Base-by-base conservation (phyloP, 2,888 invertebrate species). In the Ischnura elegans region DNA sequence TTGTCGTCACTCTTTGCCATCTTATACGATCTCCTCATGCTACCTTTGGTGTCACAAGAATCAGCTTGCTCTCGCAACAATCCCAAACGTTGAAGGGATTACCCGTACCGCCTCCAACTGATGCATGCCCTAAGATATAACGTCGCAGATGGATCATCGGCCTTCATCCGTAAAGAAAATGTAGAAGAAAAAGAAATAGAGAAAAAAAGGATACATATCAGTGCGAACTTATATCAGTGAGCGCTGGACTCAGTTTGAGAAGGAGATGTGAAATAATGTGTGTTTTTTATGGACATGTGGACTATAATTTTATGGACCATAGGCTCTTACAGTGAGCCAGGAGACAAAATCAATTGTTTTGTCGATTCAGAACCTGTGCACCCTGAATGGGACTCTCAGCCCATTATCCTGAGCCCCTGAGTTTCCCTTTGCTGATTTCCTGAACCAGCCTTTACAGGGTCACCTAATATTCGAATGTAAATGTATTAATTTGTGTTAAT, bases 211-310 rank as follows among this genome's bases (percentile, higher is more conserved):
- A 76, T 76, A 6, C 76, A 29, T 29, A 8, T 25, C 36, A 36
- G 76, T 76, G 76, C 36, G 25, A 4, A 13, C 36, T 76, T 36
- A 2, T 25, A 19, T 76, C 76, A 29, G 25, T 13, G 36, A 76
- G 76, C 76, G 36, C 76, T 36, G 76, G 76, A 76, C 76, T 76
- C 61, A 25, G 29, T 29, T 76, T 36, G 76, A 76, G 76, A 76
- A 36, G 76, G 36, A 76, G 76, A 36, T 76, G 76, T 36, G 76
- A 13, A 36, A 76, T 0, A 36, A 36, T 36, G 29, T 76, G n/a
- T 36, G 29, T 10, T 61, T n/a, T 25, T 36, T 21, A 76, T 3
- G 76, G 36, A 76, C 76, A 36, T 36, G 76, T 36, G 76, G 29
- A 76, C 76, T 76, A 10, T 10, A 76, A 29, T 36, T 10, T 36